phyloP scores from a whole-genome alignment of 2,797 vertebrate genomes.

The Leucoraja ocellata region DNA sequence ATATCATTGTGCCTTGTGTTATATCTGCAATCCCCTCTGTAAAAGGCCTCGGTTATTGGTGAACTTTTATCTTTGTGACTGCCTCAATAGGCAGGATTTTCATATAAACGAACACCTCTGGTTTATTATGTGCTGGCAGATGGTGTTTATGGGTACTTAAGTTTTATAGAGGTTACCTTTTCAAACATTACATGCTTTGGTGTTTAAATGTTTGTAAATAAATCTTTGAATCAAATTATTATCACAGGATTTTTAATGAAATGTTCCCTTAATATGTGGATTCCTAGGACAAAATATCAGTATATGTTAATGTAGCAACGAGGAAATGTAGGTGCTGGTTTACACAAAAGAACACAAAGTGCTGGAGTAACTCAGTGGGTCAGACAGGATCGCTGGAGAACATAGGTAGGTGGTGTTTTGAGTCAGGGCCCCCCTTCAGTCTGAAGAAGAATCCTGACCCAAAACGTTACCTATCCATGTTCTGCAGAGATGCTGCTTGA shows the following conservation, averaged over 20 bases:
- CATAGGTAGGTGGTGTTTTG: too few relatives aligned
- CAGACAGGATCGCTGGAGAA: too few relatives aligned
- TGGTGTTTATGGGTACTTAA: constrained; percentile 14
- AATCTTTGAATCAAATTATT: constrained; percentile 54
- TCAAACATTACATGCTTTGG: constrained; percentile 41
- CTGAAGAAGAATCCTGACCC: too few relatives aligned
- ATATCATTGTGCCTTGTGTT: constrained; percentile 44
- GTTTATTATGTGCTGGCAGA: constrained; percentile 16
- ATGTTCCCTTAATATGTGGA: not conserved
- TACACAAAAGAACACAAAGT: too few relatives aligned
- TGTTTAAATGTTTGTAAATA: constrained; percentile 60
- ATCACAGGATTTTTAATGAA: not conserved
- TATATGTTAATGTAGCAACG: not conserved
- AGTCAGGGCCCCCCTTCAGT: too few relatives aligned
- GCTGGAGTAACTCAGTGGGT: too few relatives aligned
- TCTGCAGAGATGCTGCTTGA: too few relatives aligned
- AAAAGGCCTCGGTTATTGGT: constrained; percentile 1
- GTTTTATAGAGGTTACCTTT: constrained; percentile 8
- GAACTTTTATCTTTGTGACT: constrained; percentile 28
- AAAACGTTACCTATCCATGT: too few relatives aligned
- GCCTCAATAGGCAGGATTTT: constrained; percentile 16
- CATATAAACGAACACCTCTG: not conserved
- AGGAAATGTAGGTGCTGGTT: too few relatives aligned
- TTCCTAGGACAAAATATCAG: not conserved
- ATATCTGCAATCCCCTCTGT: constrained; percentile 49